Percentiles rank a stretch among this genome's conserved stretches.
phyloP scores from a whole-genome alignment of 2,113 vertebrate genomes.

The Balaeniceps rex region DNA sequence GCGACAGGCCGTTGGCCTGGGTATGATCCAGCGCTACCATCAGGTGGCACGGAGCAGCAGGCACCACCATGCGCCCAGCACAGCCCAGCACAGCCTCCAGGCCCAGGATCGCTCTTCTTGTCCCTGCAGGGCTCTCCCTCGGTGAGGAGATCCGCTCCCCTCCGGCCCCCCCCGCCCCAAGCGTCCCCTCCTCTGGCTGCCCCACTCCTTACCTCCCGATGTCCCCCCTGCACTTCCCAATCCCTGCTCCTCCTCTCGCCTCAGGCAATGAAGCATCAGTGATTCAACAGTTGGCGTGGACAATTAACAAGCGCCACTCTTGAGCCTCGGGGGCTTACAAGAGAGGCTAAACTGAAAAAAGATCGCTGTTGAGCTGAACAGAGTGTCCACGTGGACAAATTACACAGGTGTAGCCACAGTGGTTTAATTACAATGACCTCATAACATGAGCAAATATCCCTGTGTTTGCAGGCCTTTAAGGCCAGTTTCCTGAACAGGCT shows the following conservation, averaged over 20 bases:
- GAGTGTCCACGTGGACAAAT: neutral
- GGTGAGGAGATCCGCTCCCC: neutral
- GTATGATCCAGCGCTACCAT: neutral
- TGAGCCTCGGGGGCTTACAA: neutral
- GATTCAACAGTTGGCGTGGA: neutral
- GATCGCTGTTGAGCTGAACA: neutral
- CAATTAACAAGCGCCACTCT: neutral
- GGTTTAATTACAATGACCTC: neutral
- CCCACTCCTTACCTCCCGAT: neutral
- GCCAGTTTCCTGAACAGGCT: neutral
- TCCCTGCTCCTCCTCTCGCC: neutral
- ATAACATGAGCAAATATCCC: rapidly evolving
- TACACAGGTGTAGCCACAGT: neutral
- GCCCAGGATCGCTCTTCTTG: neutral
- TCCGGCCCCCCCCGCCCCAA: neutral
- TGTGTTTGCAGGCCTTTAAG: neutral
- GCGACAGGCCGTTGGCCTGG: neutral
- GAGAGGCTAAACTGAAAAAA: neutral
- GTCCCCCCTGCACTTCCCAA: neutral
- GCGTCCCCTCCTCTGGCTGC: neutral
- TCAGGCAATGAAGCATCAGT: neutral
- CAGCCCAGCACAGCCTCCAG: neutral
- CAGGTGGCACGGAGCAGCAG: neutral
- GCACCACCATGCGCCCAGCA: neutral
- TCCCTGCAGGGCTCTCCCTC: neutral